Evolutionary conservation across 2,113 vertebrate species (phyloP).

Genomic region (Odocoileus virginianus): DNA sequence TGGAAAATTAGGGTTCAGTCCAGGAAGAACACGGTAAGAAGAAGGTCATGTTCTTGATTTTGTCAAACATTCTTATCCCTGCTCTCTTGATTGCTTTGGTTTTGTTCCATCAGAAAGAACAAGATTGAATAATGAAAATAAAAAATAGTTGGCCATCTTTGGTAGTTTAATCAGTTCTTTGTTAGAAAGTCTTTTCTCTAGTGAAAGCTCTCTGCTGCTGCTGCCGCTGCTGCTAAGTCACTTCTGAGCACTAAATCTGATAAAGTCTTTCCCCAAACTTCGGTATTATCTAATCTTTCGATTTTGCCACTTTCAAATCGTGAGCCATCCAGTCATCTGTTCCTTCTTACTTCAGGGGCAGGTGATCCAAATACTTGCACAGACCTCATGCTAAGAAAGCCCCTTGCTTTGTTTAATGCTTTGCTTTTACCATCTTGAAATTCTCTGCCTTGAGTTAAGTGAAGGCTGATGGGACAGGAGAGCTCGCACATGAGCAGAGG

Average conservation of each 20-base stretch:
- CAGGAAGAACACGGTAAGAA: neutral
- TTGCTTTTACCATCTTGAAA: neutral
- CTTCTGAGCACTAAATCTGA: neutral
- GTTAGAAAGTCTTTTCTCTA: neutral
- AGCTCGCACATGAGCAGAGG: neutral
- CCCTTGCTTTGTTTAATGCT: neutral
- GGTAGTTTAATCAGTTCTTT: neutral
- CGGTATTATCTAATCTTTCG: neutral
- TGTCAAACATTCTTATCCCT: neutral
- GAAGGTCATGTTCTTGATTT: neutral
- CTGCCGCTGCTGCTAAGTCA: no score
- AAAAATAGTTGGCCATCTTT: neutral
- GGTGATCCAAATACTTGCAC: neutral
- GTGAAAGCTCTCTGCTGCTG: neutral
- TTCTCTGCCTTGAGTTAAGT: neutral
- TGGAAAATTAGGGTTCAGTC: neutral
- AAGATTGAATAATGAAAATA: neutral
- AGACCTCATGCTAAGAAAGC: neutral
- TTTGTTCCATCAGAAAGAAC: neutral
- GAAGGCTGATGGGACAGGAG: neutral
- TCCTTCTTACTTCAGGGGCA: neutral
- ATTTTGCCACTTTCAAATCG: neutral
- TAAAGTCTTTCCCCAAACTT: neutral
- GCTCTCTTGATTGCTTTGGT: neutral
- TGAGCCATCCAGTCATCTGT: neutral